Base-by-base conservation (phyloP, 2,797 vertebrate genomes). In the Clarias fuscus region DNA sequence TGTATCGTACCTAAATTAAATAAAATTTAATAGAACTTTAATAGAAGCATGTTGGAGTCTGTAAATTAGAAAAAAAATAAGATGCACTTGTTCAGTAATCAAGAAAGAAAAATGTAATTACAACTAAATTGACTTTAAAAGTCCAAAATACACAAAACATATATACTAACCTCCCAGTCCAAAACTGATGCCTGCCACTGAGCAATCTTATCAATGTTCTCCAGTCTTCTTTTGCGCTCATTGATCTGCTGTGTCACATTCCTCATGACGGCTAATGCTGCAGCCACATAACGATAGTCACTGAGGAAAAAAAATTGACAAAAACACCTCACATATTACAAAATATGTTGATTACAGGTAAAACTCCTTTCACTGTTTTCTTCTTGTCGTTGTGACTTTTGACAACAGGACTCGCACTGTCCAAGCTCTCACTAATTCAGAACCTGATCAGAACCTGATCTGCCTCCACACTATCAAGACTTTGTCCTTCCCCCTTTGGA, bases 131-230 rank as follows among this genome's bases (percentile, higher is more conserved):
- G 17, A 77, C 73, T 58, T 77, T 4, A 33, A 75, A 75, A 33
- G 53, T 58, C 27, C 20, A 27, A 27, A 59, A 77, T 33, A 56
- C 20, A 33, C 27, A 59, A 78, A 78, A 33, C 53, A 76, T 7
- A 76, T 58, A 61, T 67, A 84, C 91, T 90, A 88, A 97, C 97
- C 96, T 97, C 96, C 97, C 96, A 97, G 87, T 96, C 96, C 86
- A 97, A 95, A 83, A 97, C 95, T 0, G 95, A 94, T 24, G 95
- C 97, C 90, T 97, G 96, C 97, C 96, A 97, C 90, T 96, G 96
- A 7, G 97, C 96, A 22, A 97, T 97, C 89, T 96, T 97, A 92
- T 96, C 96, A 0, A 97, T 96, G 92, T 97, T 97, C 91, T 97
- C 97, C 84, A 97, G 94, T 27, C 96, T 94, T 87, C 96, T 91